A percentile compares a stretch with the other conserved stretches of the same genome.
These are phyloP conservation scores for Diorhabda carinulata DNA, from an alignment of 1,140 invertebrate genomes.

Conservation along the genomic window DNA sequence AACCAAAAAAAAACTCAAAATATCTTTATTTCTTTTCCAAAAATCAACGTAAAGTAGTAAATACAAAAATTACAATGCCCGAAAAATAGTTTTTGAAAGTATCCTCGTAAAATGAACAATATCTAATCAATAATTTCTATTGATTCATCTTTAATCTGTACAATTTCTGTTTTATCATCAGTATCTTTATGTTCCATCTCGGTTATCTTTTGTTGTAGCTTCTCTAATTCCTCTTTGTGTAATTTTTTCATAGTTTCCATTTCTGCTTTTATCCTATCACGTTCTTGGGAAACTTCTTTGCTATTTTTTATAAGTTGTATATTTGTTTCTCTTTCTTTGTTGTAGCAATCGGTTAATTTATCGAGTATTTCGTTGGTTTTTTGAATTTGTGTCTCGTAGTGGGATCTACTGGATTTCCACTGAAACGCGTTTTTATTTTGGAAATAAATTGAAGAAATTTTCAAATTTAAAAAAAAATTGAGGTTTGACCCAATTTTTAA, in stretches of 20 bases:
- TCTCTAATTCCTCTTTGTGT: background rate
- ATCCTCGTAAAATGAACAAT: background rate
- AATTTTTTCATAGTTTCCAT: background rate
- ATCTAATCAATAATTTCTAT: constrained; percentile 6
- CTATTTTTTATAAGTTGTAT: background rate
- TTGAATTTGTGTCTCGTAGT: background rate
- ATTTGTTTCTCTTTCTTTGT: background rate
- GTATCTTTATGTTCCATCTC: background rate
- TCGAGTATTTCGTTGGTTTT: background rate
- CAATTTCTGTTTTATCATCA: background rate
- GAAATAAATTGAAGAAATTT: background rate
- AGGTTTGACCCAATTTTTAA: too few species aligned
- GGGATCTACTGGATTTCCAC: constrained; percentile 5
- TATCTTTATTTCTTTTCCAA: background rate
- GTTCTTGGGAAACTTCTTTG: background rate
- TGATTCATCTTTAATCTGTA: background rate
- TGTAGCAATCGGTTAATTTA: constrained; percentile 5
- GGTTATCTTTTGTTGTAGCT: background rate
- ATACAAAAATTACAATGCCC: background rate
- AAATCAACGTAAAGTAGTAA: background rate
- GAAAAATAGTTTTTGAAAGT: background rate
- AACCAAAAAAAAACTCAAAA: background rate
- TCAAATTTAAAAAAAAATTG: too few species aligned
- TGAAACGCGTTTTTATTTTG: background rate
- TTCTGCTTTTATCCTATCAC: background rate